Evolutionary conservation across 2,888 invertebrate genomes (phyloP).

Genomic region (Acanthosepion esculentum): DNA sequence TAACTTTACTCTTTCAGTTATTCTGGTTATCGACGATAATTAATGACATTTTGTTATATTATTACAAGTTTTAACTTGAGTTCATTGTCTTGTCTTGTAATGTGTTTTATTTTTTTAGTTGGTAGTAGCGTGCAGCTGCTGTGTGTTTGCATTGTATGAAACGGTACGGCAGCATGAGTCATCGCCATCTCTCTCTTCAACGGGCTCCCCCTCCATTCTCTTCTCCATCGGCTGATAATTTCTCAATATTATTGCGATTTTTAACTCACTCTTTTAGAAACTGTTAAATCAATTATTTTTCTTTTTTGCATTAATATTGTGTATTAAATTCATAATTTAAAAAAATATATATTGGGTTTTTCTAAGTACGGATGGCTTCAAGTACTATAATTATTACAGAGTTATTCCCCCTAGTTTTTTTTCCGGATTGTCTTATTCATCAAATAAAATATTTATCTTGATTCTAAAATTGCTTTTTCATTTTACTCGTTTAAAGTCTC

Average conservation of each 20-base stretch:
- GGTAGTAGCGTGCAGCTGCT: background rate
- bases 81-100: background rate
- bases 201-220: background rate
- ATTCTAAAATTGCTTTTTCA: too few species aligned
- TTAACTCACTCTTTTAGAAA: background rate
- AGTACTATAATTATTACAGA: slow-evolving; percentile 8
- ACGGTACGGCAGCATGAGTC: background rate
- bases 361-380: slow-evolving; percentile 17
- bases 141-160: background rate
- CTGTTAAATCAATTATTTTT: background rate
- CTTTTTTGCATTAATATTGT: background rate
- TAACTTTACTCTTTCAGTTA: background rate
- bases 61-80: background rate
- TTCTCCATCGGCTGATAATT: background rate
- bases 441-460: background rate
- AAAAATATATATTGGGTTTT: too few species aligned
- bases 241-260: background rate
- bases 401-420: slow-evolving; percentile 33
- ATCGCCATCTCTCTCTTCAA: background rate
- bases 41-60: background rate
- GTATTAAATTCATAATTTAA: too few species aligned
- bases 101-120: background rate
- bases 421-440: background rate
- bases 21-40: background rate
- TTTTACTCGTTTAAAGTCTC: too few species aligned